Percentiles rank a stretch among this genome's conserved stretches.
Evolutionary conservation across 2,113 vertebrate genomes (phyloP).

Genomic region (Clarias macrocephalus): DNA sequence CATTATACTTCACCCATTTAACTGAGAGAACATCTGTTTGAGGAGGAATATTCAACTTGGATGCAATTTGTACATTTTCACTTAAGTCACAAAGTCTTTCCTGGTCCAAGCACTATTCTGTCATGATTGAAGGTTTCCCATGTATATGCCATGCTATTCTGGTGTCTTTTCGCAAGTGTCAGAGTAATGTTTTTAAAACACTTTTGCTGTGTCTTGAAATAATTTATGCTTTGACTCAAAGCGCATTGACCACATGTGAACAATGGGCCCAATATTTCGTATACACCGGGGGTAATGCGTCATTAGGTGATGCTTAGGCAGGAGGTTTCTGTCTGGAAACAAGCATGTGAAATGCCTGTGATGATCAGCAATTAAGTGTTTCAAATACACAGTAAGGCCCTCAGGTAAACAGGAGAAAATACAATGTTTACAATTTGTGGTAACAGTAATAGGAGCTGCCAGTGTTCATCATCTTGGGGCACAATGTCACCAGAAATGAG

Average conservation of each 20-base stretch:
- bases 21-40: slow-evolving; percentile 23
- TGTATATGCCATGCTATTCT: too few relatives aligned
- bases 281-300: too few relatives aligned
- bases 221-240: too few relatives aligned
- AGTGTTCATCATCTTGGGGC: slow-evolving; percentile 13
- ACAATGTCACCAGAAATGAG: slow-evolving; percentile 36
- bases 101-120: slow-evolving; percentile 16
- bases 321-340: too few relatives aligned
- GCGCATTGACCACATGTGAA: too few relatives aligned
- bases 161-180: too few relatives aligned
- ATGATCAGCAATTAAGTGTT: too few relatives aligned
- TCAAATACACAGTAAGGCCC: slow-evolving; percentile 18
- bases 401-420: slow-evolving; percentile 26
- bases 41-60: background rate
- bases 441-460: slow-evolving; percentile 17
- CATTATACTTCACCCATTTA: slow-evolving; percentile 28
- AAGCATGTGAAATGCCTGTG: too few relatives aligned
- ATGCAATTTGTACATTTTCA: slow-evolving; percentile 23
- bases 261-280: too few relatives aligned
- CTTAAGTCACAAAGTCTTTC: slow-evolving; percentile 1
- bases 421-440: slow-evolving; percentile 34
- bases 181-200: too few relatives aligned
- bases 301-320: too few relatives aligned
- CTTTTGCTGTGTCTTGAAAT: too few relatives aligned
- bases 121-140: slow-evolving; percentile 6